Evolutionary conservation across 2,113 vertebrate genomes (phyloP).

Genomic region (Apeltes quadracus): DNA sequence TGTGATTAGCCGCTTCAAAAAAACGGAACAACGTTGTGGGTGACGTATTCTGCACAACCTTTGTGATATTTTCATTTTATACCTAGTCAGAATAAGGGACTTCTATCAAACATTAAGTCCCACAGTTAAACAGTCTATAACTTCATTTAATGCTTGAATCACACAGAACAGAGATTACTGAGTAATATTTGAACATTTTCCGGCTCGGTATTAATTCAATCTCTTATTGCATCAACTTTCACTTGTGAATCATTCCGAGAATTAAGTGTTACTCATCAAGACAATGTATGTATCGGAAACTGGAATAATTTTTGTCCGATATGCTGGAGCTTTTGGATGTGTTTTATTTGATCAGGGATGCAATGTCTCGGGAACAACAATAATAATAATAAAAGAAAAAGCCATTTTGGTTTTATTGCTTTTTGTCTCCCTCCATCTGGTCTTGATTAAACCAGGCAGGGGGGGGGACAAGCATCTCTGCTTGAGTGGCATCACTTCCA

Average conservation of each 20-base stretch:
- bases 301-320: constrained; percentile 43
- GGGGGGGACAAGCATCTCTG: constrained; percentile 30
- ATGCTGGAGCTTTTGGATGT: constrained; percentile 28
- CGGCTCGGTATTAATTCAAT: background rate
- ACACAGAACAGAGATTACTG: background rate
- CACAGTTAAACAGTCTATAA: background rate
- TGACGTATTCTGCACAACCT: background rate
- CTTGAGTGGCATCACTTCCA: constrained; percentile 20
- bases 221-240: background rate
- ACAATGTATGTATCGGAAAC: constrained; percentile 21
- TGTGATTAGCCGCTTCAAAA: constrained; percentile 23
- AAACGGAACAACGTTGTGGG: background rate
- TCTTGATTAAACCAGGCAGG: constrained; percentile 63
- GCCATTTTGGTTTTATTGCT: constrained; percentile 65
- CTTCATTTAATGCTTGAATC: background rate
- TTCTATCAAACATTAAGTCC: background rate
- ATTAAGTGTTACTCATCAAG: constrained; percentile 17
- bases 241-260: constrained; percentile 3
- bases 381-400: background rate
- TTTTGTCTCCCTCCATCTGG: constrained; percentile 54
- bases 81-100: background rate
- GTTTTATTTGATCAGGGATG: constrained; percentile 63
- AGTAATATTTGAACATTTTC: background rate
- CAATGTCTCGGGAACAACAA: constrained; percentile 51
- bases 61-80: background rate